These are phyloP conservation scores for Sebastes paucispinis DNA, from an alignment of 2,797 vertebrate species.

Conservation along the genomic window DNA sequence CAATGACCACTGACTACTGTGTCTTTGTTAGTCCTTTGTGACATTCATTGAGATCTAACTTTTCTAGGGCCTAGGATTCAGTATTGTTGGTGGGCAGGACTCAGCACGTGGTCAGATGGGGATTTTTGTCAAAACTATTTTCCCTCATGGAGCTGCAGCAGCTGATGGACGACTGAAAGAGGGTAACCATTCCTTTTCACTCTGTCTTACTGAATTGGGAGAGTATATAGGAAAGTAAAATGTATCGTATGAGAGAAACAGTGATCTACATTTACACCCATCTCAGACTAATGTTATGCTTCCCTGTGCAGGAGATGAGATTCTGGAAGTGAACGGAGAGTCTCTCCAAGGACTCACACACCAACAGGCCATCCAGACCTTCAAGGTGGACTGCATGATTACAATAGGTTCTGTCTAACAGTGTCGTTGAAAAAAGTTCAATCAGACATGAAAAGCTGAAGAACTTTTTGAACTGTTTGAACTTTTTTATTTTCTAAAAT, in stretches of 20 bases:
- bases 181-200: slow-evolving; percentile 59
- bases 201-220: not conserved
- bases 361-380: slow-evolving; percentile 96
- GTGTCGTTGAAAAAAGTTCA: not conserved
- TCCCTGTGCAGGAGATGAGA: slow-evolving; percentile 88
- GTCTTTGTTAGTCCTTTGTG: not conserved
- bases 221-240: not conserved
- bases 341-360: slow-evolving; percentile 95
- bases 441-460: not conserved
- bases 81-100: slow-evolving; percentile 96
- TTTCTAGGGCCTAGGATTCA: slow-evolving; percentile 92
- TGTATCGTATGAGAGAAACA: not conserved
- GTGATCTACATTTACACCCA: not conserved
- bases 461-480: not conserved
- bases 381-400: slow-evolving; percentile 86
- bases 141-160: slow-evolving; percentile 91
- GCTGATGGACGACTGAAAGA: slow-evolving; percentile 95
- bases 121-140: slow-evolving; percentile 98
- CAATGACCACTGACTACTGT: not conserved
- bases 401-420: not conserved
- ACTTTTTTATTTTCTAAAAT: not conserved
- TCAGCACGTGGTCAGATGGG: slow-evolving; percentile 96
- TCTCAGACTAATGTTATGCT: not conserved
- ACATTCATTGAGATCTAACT: not conserved
- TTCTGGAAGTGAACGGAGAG: slow-evolving; percentile 95